Evolutionary conservation across 1,140 invertebrate genomes (phyloP).

Genomic region (Drosophila prosaltans): DNA sequence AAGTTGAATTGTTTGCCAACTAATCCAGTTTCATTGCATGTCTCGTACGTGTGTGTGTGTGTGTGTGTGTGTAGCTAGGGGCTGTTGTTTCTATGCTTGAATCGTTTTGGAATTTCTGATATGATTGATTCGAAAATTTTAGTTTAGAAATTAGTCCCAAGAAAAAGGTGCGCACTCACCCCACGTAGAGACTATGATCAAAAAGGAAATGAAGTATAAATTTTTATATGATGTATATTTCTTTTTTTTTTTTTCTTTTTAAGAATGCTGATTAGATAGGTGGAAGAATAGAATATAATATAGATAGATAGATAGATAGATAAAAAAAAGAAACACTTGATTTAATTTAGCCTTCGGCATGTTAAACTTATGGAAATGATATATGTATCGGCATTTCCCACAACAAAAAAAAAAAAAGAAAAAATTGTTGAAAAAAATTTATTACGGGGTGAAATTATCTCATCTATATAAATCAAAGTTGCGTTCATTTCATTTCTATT

Average conservation of each 20-base stretch:
- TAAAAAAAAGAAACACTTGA: neutral
- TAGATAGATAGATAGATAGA: neutral
- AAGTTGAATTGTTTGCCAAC: slow-evolving; percentile 33
- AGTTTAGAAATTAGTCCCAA: slow-evolving; percentile 26
- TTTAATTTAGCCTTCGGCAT: slow-evolving; percentile 3
- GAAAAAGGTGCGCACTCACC: slow-evolving; percentile 56
- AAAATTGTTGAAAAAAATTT: neutral
- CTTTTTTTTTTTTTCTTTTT: slow-evolving; percentile 12
- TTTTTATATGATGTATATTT: neutral
- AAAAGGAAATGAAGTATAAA: slow-evolving; percentile 4
- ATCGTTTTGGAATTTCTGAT: slow-evolving; percentile 20
- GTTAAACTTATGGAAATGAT: neutral
- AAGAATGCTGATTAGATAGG: slow-evolving; percentile 3
- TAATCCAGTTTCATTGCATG: slow-evolving; percentile 60
- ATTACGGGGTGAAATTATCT: neutral
- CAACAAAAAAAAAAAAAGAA: neutral
- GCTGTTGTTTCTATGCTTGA: neutral
- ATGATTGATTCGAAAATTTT: slow-evolving; percentile 69
- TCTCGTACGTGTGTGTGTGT: neutral
- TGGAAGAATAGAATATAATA: slow-evolving; percentile 2
- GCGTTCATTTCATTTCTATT: neutral
- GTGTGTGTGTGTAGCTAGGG: too few species aligned
- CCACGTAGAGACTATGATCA: slow-evolving; percentile 21
- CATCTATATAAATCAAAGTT: neutral
- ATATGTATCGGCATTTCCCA: neutral